Percentiles rank a stretch among this genome's conserved stretches.
phyloP scores from a whole-genome alignment of 2,888 invertebrate species.

The Smittia aterrima region DNA sequence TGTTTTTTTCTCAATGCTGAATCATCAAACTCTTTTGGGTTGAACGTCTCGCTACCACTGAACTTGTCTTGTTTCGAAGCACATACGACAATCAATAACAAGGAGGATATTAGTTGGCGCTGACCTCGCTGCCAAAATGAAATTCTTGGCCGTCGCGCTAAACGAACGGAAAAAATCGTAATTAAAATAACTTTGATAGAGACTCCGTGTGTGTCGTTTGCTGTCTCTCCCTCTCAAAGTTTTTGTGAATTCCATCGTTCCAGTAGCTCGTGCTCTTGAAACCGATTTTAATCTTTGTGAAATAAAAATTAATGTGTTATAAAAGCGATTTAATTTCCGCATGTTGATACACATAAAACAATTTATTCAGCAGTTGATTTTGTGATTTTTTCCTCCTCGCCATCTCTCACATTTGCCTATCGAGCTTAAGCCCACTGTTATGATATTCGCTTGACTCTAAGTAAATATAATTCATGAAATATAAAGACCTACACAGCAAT shows the following conservation, averaged over 20 bases:
- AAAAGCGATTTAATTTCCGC: conserved; percentile 39
- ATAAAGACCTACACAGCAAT: too few relatives aligned
- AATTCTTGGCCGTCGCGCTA: neutral
- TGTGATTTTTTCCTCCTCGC: neutral
- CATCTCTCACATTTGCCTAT: neutral
- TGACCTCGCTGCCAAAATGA: conserved; percentile 19
- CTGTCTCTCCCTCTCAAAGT: neutral
- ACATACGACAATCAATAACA: conserved; percentile 18
- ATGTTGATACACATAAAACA: conserved; percentile 28
- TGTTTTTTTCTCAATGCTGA: too few relatives aligned
- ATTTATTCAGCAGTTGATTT: neutral
- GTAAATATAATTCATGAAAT: neutral
- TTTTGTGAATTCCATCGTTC: neutral
- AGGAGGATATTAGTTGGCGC: conserved; percentile 9
- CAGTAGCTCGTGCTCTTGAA: neutral
- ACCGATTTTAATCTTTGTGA: conserved; percentile 34
- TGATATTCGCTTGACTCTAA: neutral
- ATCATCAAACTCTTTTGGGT: too few relatives aligned
- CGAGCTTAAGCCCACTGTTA: neutral
- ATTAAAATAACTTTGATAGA: neutral
- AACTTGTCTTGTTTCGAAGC: neutral
- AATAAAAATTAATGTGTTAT: conserved; percentile 40
- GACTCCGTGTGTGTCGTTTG: neutral
- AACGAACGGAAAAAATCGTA: neutral
- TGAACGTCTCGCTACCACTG: too few relatives aligned